phyloP scores from a whole-genome alignment of 1,140 invertebrate species.

The Leptinotarsa lineolata region DNA sequence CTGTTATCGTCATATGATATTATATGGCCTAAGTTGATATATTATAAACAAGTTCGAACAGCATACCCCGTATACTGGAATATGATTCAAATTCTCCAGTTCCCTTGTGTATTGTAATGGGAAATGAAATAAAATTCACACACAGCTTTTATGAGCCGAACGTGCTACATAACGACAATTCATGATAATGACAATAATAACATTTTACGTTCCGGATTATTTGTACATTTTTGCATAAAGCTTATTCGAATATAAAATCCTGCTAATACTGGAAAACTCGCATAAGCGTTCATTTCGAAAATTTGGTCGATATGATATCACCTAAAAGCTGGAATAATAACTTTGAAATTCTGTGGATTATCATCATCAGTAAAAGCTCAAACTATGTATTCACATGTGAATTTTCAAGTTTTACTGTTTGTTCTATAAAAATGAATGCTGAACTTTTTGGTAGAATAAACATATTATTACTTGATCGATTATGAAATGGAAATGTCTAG shows the following conservation, averaged over 20 bases:
- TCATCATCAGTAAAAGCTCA: not conserved
- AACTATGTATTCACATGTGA: not conserved
- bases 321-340: not conserved
- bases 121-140: conserved; percentile 4
- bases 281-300: not conserved
- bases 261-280: not conserved
- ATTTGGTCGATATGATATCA: not conserved
- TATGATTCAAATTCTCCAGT: not conserved
- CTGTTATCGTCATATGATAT: too few species aligned
- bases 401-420: too few species aligned
- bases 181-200: conserved; percentile 3
- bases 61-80: too few species aligned
- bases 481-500: too few species aligned
- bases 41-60: too few species aligned
- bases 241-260: conserved; percentile 19
- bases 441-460: too few species aligned
- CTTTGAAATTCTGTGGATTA: not conserved
- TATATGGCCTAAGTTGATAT: too few species aligned
- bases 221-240: conserved; percentile 3
- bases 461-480: too few species aligned
- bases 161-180: not conserved
- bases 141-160: conserved; percentile 1
- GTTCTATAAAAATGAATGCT: too few species aligned
- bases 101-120: not conserved
- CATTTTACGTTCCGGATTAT: not conserved